These are phyloP conservation scores for Drusus annulatus DNA, from an alignment of 1,140 invertebrate species.

Conservation along the genomic window DNA sequence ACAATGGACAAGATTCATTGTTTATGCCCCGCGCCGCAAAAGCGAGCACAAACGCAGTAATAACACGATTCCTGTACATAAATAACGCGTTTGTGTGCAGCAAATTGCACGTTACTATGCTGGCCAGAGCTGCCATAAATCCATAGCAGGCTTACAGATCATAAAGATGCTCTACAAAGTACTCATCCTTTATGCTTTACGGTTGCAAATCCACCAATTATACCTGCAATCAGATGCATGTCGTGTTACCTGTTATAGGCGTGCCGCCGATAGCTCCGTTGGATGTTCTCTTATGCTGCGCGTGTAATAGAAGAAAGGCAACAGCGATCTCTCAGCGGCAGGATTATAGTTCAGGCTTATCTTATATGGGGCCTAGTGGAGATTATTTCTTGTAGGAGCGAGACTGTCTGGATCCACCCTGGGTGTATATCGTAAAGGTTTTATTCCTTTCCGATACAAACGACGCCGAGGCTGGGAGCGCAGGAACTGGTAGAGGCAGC, in stretches of 20 bases:
- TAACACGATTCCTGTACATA: not conserved
- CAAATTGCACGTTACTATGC: slow-evolving; percentile 21
- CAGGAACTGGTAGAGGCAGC: not conserved
- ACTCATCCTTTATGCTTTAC: slow-evolving; percentile 23
- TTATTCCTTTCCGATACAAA: slow-evolving; percentile 36
- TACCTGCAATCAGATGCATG: not conserved
- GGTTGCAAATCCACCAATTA: slow-evolving; percentile 39
- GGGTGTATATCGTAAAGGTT: slow-evolving; percentile 21
- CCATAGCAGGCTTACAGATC: not conserved
- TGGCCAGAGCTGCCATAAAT: slow-evolving; percentile 1
- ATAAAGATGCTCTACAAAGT: slow-evolving; percentile 19
- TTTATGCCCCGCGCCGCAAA: no score
- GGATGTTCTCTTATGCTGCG: no score
- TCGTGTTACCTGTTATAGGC: not conserved
- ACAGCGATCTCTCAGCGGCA: no score
- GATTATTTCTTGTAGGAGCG: slow-evolving; percentile 18
- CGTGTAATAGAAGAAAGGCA: no score
- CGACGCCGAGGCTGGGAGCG: not conserved
- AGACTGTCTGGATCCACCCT: slow-evolving; percentile 22
- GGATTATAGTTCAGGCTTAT: no score
- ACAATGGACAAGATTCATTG: no score
- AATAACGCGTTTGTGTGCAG: slow-evolving; percentile 11
- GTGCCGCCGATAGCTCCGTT: not conserved
- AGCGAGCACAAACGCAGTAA: no score
- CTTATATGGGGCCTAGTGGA: no score